These are phyloP conservation scores for Desmodus rotundus DNA, from an alignment of 2,113 vertebrate species.

Conservation along the genomic window DNA sequence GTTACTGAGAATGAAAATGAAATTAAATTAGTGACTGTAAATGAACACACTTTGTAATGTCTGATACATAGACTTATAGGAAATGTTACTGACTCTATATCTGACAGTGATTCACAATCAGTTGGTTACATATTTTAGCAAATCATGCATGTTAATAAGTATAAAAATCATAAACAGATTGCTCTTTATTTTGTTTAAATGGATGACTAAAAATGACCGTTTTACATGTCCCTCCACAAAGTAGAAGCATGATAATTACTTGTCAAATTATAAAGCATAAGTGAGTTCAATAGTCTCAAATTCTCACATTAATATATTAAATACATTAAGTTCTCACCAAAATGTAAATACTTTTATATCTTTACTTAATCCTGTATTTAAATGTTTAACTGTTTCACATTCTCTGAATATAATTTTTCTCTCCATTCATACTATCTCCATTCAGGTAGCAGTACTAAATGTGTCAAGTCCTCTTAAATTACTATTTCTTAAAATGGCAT, in stretches of 20 bases:
- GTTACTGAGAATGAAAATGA: conserved; percentile 12
- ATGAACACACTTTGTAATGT: neutral
- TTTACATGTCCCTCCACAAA: neutral
- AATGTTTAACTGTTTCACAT: neutral
- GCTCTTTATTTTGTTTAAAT: conserved; percentile 16
- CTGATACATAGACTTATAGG: neutral
- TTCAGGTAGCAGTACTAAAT: neutral
- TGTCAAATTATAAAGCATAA: neutral
- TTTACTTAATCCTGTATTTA: neutral
- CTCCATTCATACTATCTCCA: neutral
- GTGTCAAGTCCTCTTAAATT: neutral
- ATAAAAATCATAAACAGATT: neutral
- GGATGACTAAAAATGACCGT: neutral
- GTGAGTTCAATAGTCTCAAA: neutral
- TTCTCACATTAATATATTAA: neutral
- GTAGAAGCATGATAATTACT: neutral
- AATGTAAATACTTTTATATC: neutral
- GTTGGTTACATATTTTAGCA: neutral
- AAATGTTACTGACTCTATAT: conserved; percentile 9
- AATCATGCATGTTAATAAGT: neutral
- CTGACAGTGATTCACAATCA: neutral
- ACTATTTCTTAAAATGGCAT: neutral
- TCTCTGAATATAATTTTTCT: neutral
- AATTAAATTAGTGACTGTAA: neutral
- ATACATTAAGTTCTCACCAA: neutral